phyloP scores from a whole-genome alignment of 2,888 invertebrate species.

The Sussaba pulchella region DNA sequence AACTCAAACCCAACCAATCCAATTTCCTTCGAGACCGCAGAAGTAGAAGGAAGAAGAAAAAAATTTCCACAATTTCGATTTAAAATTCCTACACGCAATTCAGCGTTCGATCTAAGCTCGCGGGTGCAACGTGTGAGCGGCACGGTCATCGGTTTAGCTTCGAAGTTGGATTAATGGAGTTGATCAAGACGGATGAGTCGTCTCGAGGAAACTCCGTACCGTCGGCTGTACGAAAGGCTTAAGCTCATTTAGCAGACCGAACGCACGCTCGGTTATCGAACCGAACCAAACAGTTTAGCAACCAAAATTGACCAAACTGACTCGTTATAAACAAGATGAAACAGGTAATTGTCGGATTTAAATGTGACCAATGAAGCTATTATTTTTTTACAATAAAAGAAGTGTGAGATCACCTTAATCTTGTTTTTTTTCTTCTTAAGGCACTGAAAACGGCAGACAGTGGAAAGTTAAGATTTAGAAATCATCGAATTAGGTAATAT shows the following conservation, averaged over 20 bases:
- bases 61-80: slow-evolving; percentile 19
- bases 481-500: too few species aligned
- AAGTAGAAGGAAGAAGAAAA: slow-evolving; percentile 23
- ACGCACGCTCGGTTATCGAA: too few species aligned
- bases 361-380: too few species aligned
- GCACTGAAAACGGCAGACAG: too few species aligned
- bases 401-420: too few species aligned
- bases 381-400: too few species aligned
- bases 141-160: slow-evolving; percentile 26
- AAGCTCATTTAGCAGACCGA: too few species aligned
- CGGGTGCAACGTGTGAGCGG: not conserved
- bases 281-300: too few species aligned
- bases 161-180: slow-evolving; percentile 51
- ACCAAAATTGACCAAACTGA: not conserved
- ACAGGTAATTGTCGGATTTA: too few species aligned
- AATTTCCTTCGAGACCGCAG: not conserved
- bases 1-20: not conserved
- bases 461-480: too few species aligned
- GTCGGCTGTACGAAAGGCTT: slow-evolving; percentile 7
- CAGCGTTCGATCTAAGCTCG: slow-evolving; percentile 10
- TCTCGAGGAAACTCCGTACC: slow-evolving; percentile 23
- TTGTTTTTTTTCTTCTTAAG: too few species aligned
- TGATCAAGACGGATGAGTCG: slow-evolving; percentile 36
- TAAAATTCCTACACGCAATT: not conserved
- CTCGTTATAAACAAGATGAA: not conserved